A percentile compares a stretch with the other conserved stretches of the same genome.
These are phyloP conservation scores for Hymenochirus boettgeri DNA, from an alignment of 2,113 vertebrate species.

Conservation along the genomic window DNA sequence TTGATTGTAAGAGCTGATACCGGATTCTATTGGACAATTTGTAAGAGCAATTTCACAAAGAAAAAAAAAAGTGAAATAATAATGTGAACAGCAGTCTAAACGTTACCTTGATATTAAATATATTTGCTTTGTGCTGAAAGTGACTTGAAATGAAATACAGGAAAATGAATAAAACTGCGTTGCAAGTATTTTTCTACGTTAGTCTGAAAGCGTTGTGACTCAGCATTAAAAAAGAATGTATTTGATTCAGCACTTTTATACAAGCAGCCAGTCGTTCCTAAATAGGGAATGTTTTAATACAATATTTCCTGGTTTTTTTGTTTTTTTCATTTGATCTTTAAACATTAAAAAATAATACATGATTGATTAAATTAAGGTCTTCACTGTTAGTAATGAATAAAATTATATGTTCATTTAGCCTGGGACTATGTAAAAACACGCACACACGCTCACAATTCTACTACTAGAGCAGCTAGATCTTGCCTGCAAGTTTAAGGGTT, in stretches of 20 bases:
- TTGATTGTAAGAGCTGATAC: conserved; percentile 12
- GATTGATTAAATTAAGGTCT: conserved; percentile 88
- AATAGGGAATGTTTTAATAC: conserved; percentile 97
- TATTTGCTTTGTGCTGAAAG: conserved; percentile 74
- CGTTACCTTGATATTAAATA: conserved; percentile 78
- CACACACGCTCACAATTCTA: conserved; percentile 70
- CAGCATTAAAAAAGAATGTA: conserved; percentile 70
- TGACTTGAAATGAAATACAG: conserved; percentile 57
- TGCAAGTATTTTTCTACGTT: conserved; percentile 62
- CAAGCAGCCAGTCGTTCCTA: conserved; percentile 95
- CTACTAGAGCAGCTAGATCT: conserved; percentile 92
- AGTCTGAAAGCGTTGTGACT: conserved; percentile 71
- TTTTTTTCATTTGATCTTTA: conserved; percentile 2
- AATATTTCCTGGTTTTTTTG: conserved; percentile 70
- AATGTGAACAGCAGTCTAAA: conserved; percentile 83
- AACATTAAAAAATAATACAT: conserved; percentile 89
- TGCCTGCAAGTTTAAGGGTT: conserved; percentile 87
- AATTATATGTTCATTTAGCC: conserved; percentile 90
- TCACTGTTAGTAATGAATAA: conserved; percentile 82
- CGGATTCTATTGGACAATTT: conserved; percentile 35
- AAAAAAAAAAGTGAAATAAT: conserved; percentile 64
- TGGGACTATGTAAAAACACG: conserved; percentile 76
- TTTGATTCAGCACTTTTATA: conserved; percentile 75
- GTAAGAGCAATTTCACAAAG: conserved; percentile 77
- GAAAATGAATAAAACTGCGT: conserved; percentile 52